A percentile compares a stretch with the other conserved stretches of the same genome.
phyloP scores from a whole-genome alignment of 2,888 invertebrate genomes.

The Sinhomidia bicolor region DNA sequence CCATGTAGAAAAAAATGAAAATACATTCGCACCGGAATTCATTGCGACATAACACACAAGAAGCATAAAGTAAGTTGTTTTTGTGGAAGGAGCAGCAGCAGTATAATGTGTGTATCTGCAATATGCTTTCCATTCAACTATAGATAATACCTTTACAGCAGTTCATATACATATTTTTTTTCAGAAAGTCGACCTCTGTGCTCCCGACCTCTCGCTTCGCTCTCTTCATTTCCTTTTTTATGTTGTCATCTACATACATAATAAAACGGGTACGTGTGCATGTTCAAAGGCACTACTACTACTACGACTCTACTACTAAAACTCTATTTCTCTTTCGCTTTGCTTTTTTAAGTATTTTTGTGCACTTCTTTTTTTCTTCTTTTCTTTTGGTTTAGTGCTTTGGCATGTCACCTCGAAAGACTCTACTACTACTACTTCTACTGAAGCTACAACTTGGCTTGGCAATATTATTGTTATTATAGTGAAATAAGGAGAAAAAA shows the following conservation, averaged over 20 bases:
- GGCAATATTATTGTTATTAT: conserved; percentile 71
- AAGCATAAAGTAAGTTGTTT: background rate
- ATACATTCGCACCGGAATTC: conserved; percentile 62
- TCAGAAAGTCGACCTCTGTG: conserved; percentile 50
- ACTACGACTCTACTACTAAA: background rate
- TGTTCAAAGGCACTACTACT: conserved; percentile 13
- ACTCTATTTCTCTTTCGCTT: background rate
- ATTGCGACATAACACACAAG: conserved; percentile 62
- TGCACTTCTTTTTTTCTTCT: conserved; percentile 47
- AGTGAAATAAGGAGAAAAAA: conserved; percentile 46
- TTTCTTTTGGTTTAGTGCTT: conserved; percentile 42
- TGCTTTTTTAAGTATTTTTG: conserved; percentile 24
- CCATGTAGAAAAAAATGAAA: conserved; percentile 30
- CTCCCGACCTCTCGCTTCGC: conserved; percentile 48
- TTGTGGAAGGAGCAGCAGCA: background rate
- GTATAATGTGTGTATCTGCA: background rate
- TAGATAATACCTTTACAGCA: background rate
- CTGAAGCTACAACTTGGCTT: conserved; percentile 27
- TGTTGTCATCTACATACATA: conserved; percentile 70
- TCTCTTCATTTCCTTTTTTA: conserved; percentile 60
- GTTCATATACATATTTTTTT: background rate
- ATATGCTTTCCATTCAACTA: conserved; percentile 5
- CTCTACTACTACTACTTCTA: background rate
- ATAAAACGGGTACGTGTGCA: conserved; percentile 67
- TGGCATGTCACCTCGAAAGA: conserved; percentile 46